Percentiles rank a stretch among this genome's conserved stretches.
Conservation (phyloP, 2,888 invertebrate genomes). For the Odontothrips loti region DNA sequence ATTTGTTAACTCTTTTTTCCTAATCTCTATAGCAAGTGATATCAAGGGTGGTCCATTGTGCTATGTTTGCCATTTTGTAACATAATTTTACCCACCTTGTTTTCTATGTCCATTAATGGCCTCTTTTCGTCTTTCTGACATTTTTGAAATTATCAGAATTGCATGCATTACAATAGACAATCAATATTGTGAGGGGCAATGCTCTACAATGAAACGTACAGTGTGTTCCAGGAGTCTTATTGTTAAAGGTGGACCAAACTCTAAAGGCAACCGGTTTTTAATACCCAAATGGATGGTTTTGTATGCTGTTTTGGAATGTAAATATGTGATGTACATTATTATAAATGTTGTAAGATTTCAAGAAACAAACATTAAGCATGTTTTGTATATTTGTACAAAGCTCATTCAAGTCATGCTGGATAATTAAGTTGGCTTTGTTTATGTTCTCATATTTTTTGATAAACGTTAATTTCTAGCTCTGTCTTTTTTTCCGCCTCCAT, state of each 20-base stretch:
- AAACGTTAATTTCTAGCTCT: slow-evolving; percentile 8
- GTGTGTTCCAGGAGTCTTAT: background rate
- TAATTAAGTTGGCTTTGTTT: slow-evolving; percentile 23
- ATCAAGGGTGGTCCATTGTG: too few relatives aligned
- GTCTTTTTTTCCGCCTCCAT: background rate
- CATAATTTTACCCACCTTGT: too few relatives aligned
- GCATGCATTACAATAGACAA: background rate
- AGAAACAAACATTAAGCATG: background rate
- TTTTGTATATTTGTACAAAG: slow-evolving; percentile 13
- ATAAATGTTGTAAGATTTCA: slow-evolving; percentile 6
- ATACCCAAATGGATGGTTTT: background rate
- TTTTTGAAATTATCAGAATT: too few relatives aligned
- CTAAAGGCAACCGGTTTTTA: background rate
- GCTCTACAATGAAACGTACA: background rate
- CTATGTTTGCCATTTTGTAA: too few relatives aligned
- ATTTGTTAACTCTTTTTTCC: background rate
- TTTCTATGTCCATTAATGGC: too few relatives aligned
- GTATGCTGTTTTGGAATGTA: background rate
- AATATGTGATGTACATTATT: background rate
- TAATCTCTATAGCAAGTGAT: too few relatives aligned
- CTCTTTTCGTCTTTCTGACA: too few relatives aligned
- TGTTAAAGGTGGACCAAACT: background rate
- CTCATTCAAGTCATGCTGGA: slow-evolving; percentile 7
- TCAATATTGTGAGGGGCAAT: background rate
- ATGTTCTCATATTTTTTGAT: slow-evolving; percentile 23